These are phyloP conservation scores for Vesta saturnalis DNA, from an alignment of 2,888 invertebrate species.

Conservation along the genomic window DNA sequence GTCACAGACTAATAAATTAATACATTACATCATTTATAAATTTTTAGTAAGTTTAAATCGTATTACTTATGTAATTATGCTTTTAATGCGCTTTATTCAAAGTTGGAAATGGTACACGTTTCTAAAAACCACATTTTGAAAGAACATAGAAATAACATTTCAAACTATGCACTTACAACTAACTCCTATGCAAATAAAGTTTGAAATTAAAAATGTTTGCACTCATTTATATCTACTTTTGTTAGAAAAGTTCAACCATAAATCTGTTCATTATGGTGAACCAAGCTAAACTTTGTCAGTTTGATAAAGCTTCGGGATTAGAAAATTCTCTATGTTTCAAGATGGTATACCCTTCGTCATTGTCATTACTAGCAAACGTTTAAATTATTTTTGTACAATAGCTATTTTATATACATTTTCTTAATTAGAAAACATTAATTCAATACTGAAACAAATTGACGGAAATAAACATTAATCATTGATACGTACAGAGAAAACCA, in stretches of 20 bases:
- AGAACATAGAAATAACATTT: neutral
- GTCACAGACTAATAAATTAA: too few relatives aligned
- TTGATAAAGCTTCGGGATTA: conserved; percentile 11
- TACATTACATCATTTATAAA: too few relatives aligned
- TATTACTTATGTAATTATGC: too few relatives aligned
- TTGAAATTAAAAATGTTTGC: conserved; percentile 9
- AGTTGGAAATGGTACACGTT: too few relatives aligned
- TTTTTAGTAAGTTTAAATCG: too few relatives aligned
- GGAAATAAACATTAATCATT: too few relatives aligned
- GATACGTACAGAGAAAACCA: too few relatives aligned
- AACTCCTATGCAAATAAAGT: neutral
- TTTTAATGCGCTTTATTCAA: too few relatives aligned
- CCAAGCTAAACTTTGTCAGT: conserved; percentile 3
- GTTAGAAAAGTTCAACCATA: conserved; percentile 10
- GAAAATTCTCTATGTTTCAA: conserved; percentile 6
- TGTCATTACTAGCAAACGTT: neutral
- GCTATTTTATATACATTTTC: neutral
- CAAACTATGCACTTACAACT: neutral
- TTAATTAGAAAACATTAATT: too few relatives aligned
- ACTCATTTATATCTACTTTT: conserved; percentile 11
- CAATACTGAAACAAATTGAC: too few relatives aligned
- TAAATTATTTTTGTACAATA: neutral
- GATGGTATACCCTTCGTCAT: conserved; percentile 4
- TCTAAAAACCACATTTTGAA: too few relatives aligned
- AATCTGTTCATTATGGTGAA: conserved; percentile 11